Conservation (phyloP, 2,113 vertebrate genomes). For the Stercorarius parasiticus region DNA sequence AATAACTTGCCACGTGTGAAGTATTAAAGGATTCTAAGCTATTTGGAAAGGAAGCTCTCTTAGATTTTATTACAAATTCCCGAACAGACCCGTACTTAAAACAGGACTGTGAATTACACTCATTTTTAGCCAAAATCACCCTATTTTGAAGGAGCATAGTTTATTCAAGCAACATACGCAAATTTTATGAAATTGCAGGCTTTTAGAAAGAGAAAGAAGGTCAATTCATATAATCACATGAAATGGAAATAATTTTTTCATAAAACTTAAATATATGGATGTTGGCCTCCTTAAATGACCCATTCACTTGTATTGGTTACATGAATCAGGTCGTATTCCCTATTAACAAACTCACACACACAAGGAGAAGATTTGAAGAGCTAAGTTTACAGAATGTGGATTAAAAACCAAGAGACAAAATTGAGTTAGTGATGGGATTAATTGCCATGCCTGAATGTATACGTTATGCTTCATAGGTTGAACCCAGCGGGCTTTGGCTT, state of each 20-base stretch:
- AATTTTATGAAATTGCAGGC: not conserved
- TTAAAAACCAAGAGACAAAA: not conserved
- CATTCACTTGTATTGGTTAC: not conserved
- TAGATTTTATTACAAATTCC: slow-evolving; percentile 30
- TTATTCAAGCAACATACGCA: not conserved
- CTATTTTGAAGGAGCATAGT: not conserved
- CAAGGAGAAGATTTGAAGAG: not conserved
- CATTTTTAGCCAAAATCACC: not conserved
- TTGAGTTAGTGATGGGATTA: not conserved
- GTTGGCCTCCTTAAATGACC: not conserved
- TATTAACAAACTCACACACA: not conserved
- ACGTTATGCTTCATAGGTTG: not conserved
- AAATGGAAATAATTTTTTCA: not conserved
- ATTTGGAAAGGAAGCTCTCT: slow-evolving; percentile 19
- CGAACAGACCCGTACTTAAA: not conserved
- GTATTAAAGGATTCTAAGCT: not conserved
- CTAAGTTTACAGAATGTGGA: not conserved
- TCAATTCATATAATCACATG: not conserved
- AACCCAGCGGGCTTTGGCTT: not conserved
- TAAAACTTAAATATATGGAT: not conserved
- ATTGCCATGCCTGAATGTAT: not conserved
- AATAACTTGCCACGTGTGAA: slow-evolving; percentile 30
- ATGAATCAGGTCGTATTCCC: not conserved
- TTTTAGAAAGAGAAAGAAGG: slow-evolving; percentile 7
- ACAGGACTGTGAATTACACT: not conserved